phyloP scores from a whole-genome alignment of 2,888 invertebrate species.

The Cheilosia variabilis region DNA sequence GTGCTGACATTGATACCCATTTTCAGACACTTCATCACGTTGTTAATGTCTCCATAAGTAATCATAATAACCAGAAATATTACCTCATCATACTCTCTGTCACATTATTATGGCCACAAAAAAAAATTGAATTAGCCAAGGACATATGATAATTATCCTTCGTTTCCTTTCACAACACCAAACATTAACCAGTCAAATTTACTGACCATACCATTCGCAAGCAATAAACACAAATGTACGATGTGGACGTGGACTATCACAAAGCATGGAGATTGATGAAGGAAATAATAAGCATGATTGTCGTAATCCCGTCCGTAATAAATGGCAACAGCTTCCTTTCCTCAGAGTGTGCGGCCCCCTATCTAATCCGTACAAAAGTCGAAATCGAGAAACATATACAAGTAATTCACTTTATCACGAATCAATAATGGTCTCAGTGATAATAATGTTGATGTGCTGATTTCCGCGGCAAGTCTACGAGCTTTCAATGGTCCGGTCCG shows the following conservation, averaged over 20 bases:
- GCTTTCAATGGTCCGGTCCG: not conserved
- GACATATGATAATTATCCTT: conserved; percentile 42
- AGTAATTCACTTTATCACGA: conserved; percentile 8
- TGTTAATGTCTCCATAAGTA: no score
- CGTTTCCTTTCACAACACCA: not conserved
- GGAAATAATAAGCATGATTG: conserved; percentile 23
- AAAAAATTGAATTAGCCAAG: not conserved
- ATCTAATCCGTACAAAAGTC: conserved; percentile 1
- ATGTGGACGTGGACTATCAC: not conserved
- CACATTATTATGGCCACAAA: conserved; percentile 8
- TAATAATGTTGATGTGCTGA: conserved; percentile 49
- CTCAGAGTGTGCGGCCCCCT: no score
- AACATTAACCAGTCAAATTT: conserved; percentile 6
- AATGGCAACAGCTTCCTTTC: conserved; percentile 10
- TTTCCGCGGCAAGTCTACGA: conserved; percentile 48
- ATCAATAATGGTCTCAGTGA: conserved; percentile 46
- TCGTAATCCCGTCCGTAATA: conserved; percentile 16
- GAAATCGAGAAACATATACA: not conserved
- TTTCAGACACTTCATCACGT: no score
- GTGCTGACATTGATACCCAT: no score
- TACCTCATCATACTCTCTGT: conserved; percentile 18
- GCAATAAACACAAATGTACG: conserved; percentile 16
- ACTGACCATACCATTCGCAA: conserved; percentile 17
- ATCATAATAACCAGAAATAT: conserved; percentile 13
- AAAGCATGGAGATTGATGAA: conserved; percentile 26